Base-by-base conservation (phyloP, 2,888 invertebrate genomes). In the Hylaea fasciaria region DNA sequence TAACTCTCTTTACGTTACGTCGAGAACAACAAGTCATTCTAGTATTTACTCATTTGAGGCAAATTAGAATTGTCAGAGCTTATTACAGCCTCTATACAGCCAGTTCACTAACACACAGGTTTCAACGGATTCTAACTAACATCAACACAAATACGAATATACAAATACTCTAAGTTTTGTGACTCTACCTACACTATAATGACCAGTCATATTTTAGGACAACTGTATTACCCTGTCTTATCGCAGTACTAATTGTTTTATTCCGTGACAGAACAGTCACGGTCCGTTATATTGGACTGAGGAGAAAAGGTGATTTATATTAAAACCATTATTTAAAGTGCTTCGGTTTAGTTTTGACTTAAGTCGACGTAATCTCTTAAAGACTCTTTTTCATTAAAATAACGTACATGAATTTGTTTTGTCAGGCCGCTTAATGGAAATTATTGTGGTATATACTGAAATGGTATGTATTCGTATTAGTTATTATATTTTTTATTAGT, bases 181-280 rank as follows among this genome's bases (percentile, higher is more conserved):
- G 2, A 22, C 5, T 22, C 22, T 22, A 22, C 5, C 22, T 22
- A 22, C 22, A 22, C 22, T 22, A 22, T 22, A n/a, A 22, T 22
- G 22, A 22, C 3, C 8, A n/a, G 11, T 47, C 17, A 40, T 37
- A 49, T 45, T 44, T 52, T 28, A 43, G 45, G 39, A 57, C 44
- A 52, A 35, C 32, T 51, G n/a, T 51, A 43, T 45, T 56, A 46
- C 35, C 7, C 11, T 57, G 55, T 64, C 53, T 64, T 55, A 65
- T 60, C 43, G 57, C 37, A n/a, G 4, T 17, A 52, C 55, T 70
- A 70, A 70, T 70, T 66, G 68, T 70, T 68, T 68, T 66, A 58
- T 66, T 57, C 48, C 69, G 66, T 68, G 68, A 57, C 62, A 44
- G 43, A 43, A 17, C 40, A 54, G 65, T 65, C 64, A 68, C 59